Conservation (phyloP, 1,140 invertebrate genomes). For the Nasonia giraulti region DNA sequence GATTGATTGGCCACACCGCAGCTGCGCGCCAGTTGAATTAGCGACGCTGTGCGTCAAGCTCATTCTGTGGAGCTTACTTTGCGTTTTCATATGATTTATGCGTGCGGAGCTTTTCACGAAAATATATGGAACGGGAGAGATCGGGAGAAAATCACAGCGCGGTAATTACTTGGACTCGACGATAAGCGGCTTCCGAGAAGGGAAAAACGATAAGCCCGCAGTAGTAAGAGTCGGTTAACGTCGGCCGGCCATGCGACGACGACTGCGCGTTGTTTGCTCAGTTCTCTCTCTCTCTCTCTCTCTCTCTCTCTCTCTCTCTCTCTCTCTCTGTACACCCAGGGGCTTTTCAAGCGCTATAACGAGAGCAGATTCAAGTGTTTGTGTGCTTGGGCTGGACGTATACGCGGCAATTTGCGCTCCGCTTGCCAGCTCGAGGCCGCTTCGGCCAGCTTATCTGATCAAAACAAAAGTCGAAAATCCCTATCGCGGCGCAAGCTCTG, state of each 20-base stretch:
- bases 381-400: neutral
- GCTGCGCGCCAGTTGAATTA: neutral
- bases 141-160: too few relatives aligned
- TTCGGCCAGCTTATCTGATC: neutral
- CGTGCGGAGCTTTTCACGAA: too few relatives aligned
- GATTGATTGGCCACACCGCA: neutral
- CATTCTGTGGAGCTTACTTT: too few relatives aligned
- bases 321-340: neutral
- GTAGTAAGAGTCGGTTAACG: neutral
- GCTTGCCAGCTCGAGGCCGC: neutral
- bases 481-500: neutral
- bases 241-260: neutral
- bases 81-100: too few relatives aligned
- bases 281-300: neutral
- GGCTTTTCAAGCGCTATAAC: too few relatives aligned
- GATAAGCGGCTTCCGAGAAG: too few relatives aligned
- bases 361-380: too few relatives aligned
- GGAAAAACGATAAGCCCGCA: neutral
- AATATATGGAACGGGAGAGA: too few relatives aligned
- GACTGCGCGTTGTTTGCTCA: neutral
- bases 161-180: too few relatives aligned
- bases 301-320: too few relatives aligned
- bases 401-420: neutral
- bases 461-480: neutral
- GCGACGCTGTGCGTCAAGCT: too few relatives aligned